These are phyloP conservation scores for Indri indri DNA, from an alignment of 2,113 vertebrate genomes.

Conservation along the genomic window DNA sequence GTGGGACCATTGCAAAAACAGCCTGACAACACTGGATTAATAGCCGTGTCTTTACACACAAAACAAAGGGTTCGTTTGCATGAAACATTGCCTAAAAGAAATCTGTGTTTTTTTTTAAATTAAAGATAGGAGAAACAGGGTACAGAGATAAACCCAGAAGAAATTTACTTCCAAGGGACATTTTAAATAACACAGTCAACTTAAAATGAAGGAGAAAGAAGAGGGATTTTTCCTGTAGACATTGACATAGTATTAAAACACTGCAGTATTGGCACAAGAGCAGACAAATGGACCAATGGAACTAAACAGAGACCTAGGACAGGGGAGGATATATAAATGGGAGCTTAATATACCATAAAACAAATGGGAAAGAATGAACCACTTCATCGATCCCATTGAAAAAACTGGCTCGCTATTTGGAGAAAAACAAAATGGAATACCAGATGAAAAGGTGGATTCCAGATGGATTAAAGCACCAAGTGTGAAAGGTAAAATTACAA, in stretches of 20 bases:
- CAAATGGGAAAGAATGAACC: neutral
- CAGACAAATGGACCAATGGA: neutral
- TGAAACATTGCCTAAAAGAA: neutral
- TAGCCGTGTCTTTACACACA: neutral
- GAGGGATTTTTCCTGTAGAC: neutral
- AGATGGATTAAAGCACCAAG: neutral
- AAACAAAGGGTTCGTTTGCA: neutral
- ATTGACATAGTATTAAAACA: neutral
- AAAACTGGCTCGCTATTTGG: neutral
- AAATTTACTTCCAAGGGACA: neutral
- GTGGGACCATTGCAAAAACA: neutral
- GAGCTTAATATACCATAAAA: neutral
- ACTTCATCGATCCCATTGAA: neutral
- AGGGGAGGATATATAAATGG: neutral
- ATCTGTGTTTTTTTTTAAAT: neutral
- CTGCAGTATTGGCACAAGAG: neutral
- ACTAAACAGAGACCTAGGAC: neutral
- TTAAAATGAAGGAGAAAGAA: neutral
- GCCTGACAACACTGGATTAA: fast-evolving
- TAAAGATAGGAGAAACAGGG: neutral
- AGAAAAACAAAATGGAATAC: neutral
- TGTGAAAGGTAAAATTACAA: neutral
- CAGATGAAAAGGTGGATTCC: neutral
- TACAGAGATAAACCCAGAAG: neutral
- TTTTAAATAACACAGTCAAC: neutral